Conservation (phyloP, 2,888 invertebrate species). For the Chouioia cunea region DNA sequence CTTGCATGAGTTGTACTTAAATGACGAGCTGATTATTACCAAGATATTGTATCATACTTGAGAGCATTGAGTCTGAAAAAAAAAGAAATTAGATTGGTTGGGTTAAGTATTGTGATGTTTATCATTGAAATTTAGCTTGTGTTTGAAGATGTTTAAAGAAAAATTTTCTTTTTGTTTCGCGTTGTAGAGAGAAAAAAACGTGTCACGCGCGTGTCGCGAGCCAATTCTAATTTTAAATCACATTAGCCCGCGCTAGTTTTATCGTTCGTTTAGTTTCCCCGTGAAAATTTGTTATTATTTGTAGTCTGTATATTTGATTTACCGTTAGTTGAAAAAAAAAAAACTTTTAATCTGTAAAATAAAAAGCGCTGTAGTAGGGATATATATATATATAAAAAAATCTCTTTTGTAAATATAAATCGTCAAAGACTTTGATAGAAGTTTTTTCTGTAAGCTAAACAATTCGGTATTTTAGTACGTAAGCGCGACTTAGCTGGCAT, state of each 20-base stretch:
- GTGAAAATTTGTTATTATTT: constrained; percentile 46
- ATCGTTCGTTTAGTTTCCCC: constrained; percentile 40
- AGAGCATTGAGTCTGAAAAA: constrained; percentile 50
- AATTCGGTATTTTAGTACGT: constrained; percentile 45
- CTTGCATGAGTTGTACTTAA: constrained; percentile 45
- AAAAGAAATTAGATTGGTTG: constrained; percentile 43
- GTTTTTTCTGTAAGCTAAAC: constrained; percentile 39
- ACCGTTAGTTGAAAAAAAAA: constrained; percentile 29
- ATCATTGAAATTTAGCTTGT: constrained; percentile 44
- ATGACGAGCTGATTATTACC: constrained; percentile 44
- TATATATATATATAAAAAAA: constrained; percentile 1
- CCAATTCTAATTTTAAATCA: constrained; percentile 31
- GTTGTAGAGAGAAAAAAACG: constrained; percentile 22
- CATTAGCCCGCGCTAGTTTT: constrained; percentile 30
- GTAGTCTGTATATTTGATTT: constrained; percentile 41
- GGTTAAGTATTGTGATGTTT: constrained; percentile 47
- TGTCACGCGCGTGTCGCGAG: constrained; percentile 38
- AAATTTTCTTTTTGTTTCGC: constrained; percentile 25
- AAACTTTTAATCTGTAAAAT: constrained; percentile 43
- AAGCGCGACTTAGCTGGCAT: constrained; percentile 41
- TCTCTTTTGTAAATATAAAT: constrained; percentile 42
- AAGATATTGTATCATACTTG: constrained; percentile 50
- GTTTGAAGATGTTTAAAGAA: constrained; percentile 24
- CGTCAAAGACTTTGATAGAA: constrained; percentile 40
- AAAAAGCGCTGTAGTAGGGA: constrained; percentile 6